phyloP scores from a whole-genome alignment of 1,140 invertebrate species.

The Drosophila funebris region DNA sequence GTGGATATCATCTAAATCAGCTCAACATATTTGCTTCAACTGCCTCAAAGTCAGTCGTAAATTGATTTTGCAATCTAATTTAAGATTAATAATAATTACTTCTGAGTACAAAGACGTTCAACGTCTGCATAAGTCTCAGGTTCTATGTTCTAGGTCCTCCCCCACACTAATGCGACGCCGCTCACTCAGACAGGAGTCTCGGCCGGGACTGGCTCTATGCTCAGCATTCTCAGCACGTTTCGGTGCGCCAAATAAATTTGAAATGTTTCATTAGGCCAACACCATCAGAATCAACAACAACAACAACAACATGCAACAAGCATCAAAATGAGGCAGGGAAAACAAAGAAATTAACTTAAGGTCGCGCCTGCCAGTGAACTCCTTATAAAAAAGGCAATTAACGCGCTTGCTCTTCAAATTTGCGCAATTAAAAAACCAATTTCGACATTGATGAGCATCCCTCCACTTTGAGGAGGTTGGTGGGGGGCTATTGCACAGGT shows the following conservation, averaged over 20 bases:
- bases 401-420: conserved; percentile 7
- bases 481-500: background rate
- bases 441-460: conserved; percentile 1
- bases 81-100: conserved; percentile 1
- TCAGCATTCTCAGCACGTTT: conserved; percentile 32
- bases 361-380: conserved; percentile 4
- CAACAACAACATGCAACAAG: background rate
- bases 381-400: conserved; percentile 24
- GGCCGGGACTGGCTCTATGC: background rate
- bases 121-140: background rate
- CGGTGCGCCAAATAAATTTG: conserved; percentile 38
- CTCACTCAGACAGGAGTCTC: background rate
- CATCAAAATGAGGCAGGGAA: background rate
- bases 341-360: conserved; percentile 34
- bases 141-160: too few species aligned
- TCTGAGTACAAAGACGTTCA: background rate
- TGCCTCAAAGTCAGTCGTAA: conserved; percentile 3
- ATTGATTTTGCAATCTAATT: conserved; percentile 7
- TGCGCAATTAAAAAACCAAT: background rate
- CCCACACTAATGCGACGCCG: too few species aligned
- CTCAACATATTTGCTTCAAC: background rate
- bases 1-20: background rate
- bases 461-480: too few species aligned
- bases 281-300: background rate
- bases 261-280: conserved; percentile 36